A percentile compares a stretch with the other conserved stretches of the same genome.
Evolutionary conservation across 2,113 vertebrate genomes (phyloP).

Genomic region (Aegithalos caudatus): DNA sequence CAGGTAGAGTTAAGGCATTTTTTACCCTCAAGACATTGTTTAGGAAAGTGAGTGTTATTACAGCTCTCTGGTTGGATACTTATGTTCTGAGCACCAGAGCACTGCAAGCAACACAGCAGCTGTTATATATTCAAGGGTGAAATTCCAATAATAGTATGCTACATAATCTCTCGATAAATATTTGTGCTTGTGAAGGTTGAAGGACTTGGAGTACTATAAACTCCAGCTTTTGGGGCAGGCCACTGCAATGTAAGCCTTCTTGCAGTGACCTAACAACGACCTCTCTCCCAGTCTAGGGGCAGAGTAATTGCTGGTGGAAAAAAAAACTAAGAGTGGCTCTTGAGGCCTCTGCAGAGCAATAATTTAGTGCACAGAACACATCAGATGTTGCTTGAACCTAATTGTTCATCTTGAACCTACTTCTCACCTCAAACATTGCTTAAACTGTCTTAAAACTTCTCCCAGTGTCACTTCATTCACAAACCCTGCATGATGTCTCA

Average conservation of each 20-base stretch:
- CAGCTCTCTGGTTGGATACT: neutral
- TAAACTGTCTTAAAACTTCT: neutral
- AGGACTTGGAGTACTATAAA: conserved; percentile 11
- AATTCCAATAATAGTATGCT: conserved; percentile 58
- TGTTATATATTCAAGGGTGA: conserved; percentile 48
- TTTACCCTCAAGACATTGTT: neutral
- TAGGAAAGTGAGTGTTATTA: neutral
- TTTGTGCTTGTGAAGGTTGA: conserved; percentile 57
- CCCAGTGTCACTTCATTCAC: neutral
- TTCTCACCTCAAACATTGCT: neutral
- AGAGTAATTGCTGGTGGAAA: neutral
- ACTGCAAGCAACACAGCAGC: conserved; percentile 32
- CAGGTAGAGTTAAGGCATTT: neutral
- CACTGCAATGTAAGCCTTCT: conserved; percentile 16
- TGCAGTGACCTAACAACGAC: neutral
- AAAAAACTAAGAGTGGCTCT: neutral
- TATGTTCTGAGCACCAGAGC: neutral
- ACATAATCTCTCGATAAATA: conserved; percentile 62
- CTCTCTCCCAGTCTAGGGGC: neutral
- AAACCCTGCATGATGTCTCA: neutral
- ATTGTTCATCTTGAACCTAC: neutral
- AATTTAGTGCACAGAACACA: neutral
- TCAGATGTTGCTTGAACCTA: neutral
- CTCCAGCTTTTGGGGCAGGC: neutral
- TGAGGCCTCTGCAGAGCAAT: neutral